Conservation (phyloP, 2,888 invertebrate genomes). For the Icerya purchasi region DNA sequence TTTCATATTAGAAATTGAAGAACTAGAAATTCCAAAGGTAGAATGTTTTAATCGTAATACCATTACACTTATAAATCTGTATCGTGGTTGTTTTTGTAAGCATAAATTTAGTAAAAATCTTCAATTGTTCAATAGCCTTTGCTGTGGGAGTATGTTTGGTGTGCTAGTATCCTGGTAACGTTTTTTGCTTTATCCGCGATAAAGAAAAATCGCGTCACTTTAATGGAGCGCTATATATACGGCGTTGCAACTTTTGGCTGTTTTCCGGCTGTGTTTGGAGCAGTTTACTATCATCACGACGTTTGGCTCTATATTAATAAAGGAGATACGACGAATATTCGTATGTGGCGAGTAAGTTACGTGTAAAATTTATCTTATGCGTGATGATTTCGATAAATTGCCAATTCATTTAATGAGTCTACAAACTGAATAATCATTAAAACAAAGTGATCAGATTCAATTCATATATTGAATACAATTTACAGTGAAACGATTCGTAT, state of each 20-base stretch:
- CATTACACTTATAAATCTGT: no score
- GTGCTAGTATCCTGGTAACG: conserved; percentile 56
- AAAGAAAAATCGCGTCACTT: conserved; percentile 56
- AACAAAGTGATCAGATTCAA: no score
- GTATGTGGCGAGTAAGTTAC: conserved; percentile 63
- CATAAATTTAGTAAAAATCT: no score
- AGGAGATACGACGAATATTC: conserved; percentile 42
- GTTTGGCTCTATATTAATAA: conserved; percentile 58
- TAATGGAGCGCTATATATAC: conserved; percentile 56
- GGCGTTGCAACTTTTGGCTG: conserved; percentile 59
- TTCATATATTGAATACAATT: no score
- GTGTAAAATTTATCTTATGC: no score
- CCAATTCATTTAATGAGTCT: no score
- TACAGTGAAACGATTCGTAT: no score
- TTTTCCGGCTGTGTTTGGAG: conserved; percentile 58
- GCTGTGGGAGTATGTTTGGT: conserved; percentile 89
- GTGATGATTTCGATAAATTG: no score
- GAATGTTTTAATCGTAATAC: conserved; percentile 13
- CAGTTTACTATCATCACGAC: conserved; percentile 61
- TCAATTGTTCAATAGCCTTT: conserved; percentile 36
- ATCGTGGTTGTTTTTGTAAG: no score
- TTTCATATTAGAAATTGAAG: conserved; percentile 82
- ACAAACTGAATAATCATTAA: no score
- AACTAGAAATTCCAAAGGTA: conserved; percentile 69
- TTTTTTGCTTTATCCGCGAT: conserved; percentile 70